Base-by-base conservation (phyloP, 64 coral and sea anemone species). In the Dendrophyllia cribrosa region DNA sequence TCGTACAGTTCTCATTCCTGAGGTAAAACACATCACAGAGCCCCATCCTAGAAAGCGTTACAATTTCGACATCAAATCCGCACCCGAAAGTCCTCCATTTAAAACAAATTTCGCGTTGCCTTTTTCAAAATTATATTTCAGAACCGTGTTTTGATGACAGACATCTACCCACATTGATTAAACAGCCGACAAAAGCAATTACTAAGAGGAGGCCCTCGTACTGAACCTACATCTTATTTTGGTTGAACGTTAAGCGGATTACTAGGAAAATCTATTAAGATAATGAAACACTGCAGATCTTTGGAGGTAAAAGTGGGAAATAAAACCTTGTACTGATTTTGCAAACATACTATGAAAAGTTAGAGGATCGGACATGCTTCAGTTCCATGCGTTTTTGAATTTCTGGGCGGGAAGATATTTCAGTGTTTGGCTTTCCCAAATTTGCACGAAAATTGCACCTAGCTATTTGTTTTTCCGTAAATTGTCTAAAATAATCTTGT, bases 141-240 rank as follows among this genome's bases (percentile, higher is more conserved):
- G 58, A 84, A 68, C 34, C 43, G 9, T 46, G 60, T 68, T 84
- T 84, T 84, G 80, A 67, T 84, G 44, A 84, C 80, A 84, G 14
- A 84, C 4, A 84, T 66, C 61, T 34, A 66, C 80, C 72, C 80
- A 84, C 60, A 84, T 67, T 50, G 80, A 67, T 84, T 84, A 84
- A 65, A 64, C 43, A 68, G 14, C 66, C 45, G 61, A 63, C 61
- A 52, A 24, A 84, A 66, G 23, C 45, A 34, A 84, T 67, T 84
- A 84, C 47, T 50, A 60, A 48, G 67, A 68, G 80, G 60, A 84
- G 5, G 25, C 63, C 16, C 62, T 51, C 44, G 4, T 20, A 22
- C 60, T 43, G 50, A 11, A 26, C 50, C 45, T 68, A 20, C 5
- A 64, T 45, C 62, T 47, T 79, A 66, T 84, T 48, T 58, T 59